phyloP scores from a whole-genome alignment of 1,140 invertebrate species.

The Drosophila erecta region DNA sequence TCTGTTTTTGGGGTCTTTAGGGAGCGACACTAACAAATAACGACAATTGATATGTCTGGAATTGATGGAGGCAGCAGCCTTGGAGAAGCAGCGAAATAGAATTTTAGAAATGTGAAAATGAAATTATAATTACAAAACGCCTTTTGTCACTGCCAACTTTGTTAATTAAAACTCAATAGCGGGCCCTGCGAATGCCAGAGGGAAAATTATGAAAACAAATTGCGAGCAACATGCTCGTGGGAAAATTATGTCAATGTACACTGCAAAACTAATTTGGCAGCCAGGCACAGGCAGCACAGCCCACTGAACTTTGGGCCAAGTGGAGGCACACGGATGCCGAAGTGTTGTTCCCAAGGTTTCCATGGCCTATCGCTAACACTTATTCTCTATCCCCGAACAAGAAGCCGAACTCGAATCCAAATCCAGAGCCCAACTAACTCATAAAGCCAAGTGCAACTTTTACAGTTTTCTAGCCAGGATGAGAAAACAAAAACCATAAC shows the following conservation, averaged over 20 bases:
- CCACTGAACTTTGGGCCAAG: slow-evolving; percentile 24
- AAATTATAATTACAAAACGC: slow-evolving; percentile 61
- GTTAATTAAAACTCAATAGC: slow-evolving; percentile 79
- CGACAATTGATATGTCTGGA: slow-evolving; percentile 69
- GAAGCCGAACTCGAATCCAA: background rate
- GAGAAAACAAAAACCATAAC: slow-evolving; percentile 66
- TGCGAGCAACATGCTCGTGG: slow-evolving; percentile 39
- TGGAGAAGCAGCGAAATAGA: background rate
- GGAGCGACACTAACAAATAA: slow-evolving; percentile 61
- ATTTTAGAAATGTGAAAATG: slow-evolving; percentile 43
- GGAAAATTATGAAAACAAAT: slow-evolving; percentile 54
- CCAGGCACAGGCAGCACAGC: slow-evolving; percentile 19
- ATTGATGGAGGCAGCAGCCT: slow-evolving; percentile 44
- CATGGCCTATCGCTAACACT: slow-evolving; percentile 57
- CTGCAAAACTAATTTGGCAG: slow-evolving; percentile 58
- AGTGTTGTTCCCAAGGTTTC: slow-evolving; percentile 23
- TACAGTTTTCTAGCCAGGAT: slow-evolving; percentile 49
- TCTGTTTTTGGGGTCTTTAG: slow-evolving; percentile 44
- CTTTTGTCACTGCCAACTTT: slow-evolving; percentile 61
- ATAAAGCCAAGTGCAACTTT: slow-evolving; percentile 75
- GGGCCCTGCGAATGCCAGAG: slow-evolving; percentile 49
- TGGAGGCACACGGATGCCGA: slow-evolving; percentile 30
- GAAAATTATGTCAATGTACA: slow-evolving; percentile 60
- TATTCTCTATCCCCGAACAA: slow-evolving; percentile 18
- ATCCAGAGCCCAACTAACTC: slow-evolving; percentile 53